phyloP scores from a whole-genome alignment of 1,140 invertebrate genomes.

The Aleiodes sp. region DNA sequence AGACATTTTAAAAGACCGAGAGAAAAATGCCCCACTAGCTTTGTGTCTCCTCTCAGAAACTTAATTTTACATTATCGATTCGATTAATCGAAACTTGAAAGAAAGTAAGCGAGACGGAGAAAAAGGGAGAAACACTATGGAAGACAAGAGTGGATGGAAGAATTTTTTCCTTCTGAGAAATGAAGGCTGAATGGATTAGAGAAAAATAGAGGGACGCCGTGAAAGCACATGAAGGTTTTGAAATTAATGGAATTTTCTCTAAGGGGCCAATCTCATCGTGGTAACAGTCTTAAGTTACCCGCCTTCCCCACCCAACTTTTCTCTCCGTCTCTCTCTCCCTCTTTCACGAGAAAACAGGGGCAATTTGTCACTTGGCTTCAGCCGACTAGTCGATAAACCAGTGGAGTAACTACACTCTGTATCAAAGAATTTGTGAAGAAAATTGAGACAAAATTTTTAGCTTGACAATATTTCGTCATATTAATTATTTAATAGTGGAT shows the following conservation, averaged over 20 bases:
- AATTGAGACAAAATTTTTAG: too few species aligned
- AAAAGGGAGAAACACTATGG: neutral
- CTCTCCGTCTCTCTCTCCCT: neutral
- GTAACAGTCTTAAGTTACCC: constrained; percentile 9
- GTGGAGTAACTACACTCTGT: neutral
- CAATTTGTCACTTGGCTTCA: constrained; percentile 17
- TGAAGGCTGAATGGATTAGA: neutral
- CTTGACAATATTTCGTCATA: too few species aligned
- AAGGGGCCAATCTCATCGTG: constrained; percentile 13
- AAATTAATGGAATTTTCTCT: constrained; percentile 14
- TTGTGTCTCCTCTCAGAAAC: too few species aligned
- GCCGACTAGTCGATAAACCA: constrained; percentile 5
- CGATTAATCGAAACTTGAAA: neutral
- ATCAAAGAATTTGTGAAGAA: neutral
- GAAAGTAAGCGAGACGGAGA: neutral
- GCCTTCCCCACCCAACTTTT: neutral
- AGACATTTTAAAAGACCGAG: neutral
- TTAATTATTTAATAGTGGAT: too few species aligned
- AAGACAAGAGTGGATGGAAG: neutral
- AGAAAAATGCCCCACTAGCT: too few species aligned
- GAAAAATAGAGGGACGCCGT: neutral
- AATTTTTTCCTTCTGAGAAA: constrained; percentile 6
- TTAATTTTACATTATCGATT: constrained; percentile 9
- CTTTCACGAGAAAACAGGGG: neutral
- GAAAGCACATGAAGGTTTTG: constrained; percentile 6